These are phyloP conservation scores for Xestoiulus laeticollis DNA, from an alignment of 2,888 invertebrate species.

Conservation along the genomic window DNA sequence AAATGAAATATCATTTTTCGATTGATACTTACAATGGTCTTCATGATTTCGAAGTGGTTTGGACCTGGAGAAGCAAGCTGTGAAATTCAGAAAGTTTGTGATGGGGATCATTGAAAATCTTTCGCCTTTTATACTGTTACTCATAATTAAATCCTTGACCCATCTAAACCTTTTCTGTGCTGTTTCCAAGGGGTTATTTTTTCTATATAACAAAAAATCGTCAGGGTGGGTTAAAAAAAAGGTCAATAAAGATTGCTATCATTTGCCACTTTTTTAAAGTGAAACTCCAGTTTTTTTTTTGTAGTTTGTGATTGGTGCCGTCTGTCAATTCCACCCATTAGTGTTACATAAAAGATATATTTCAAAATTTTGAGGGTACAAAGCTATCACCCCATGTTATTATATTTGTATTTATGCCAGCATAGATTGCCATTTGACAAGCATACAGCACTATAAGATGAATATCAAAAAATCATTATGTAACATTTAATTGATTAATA, in stretches of 20 bases:
- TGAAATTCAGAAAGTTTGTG: constrained; percentile 4
- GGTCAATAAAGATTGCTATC: constrained; percentile 30
- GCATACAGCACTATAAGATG: neutral
- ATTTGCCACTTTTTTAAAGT: neutral
- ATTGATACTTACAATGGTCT: constrained; percentile 42
- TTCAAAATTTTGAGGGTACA: neutral
- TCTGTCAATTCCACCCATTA: neutral
- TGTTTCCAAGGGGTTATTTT: constrained; percentile 13
- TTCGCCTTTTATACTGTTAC: constrained; percentile 22
- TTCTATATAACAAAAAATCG: neutral
- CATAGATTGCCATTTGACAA: neutral
- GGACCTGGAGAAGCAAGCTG: neutral
- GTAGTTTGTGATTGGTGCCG: neutral
- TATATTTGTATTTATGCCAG: neutral
- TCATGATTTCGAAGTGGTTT: neutral
- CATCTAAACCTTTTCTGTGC: neutral
- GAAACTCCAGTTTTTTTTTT: neutral
- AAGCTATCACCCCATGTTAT: neutral
- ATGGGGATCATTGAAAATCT: constrained; percentile 20
- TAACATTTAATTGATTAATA: neutral
- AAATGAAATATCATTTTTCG: neutral
- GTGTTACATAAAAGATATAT: neutral
- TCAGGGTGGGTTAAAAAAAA: constrained; percentile 21
- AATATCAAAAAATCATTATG: neutral
- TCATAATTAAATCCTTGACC: constrained; percentile 41